Evolutionary conservation across 2,113 vertebrate species (phyloP), one percentile per base, ranked within the genome.

Genomic region (Neolamprologus sp.): DNA sequence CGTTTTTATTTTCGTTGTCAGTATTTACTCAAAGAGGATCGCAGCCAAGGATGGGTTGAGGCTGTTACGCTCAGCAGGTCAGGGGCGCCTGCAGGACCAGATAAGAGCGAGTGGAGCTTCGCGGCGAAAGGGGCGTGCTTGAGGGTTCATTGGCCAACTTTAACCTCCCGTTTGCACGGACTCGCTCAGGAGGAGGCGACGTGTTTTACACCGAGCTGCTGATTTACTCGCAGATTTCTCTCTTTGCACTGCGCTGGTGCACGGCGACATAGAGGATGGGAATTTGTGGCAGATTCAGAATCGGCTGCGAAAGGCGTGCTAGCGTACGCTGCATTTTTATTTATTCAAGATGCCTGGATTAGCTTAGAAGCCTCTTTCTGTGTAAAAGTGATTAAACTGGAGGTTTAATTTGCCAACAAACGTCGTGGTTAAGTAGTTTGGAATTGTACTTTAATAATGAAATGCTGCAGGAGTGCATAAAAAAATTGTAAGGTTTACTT

Each of bases 21-120:
- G 45, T 51, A 51, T 78, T 78, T 78, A 33, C 16, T 31, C 2
- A 51, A 8, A 49, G 26, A 51, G 73, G 45, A 31, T 31, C 2
- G 10, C 0, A 31, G 26, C 45, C 45, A 33, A 83, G 71, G 84
- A 83, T 17, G 86, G 86, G 86, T 82, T 65, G 19, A 78, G 71
- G 26, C 71, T 49, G 71, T 49, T 33, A 28, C 7, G 1, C 26
- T 83, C 92, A n/a, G 88, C 84, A 16, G 65, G 81, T 84, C 71
- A 19, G 63, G 73, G 26, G 45, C 71, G 63, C 63, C 87, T 89
- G 90, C 87, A 68, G 84, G 80, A 51, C 58, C 81, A 51, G 90
- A 91, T 92, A 91, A 93, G 90, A 87, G 40, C 40, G 65, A 49
- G 71, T 5, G 26, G 23, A 87, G 89, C 87, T 85, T 54, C 26